These are phyloP conservation scores for Pachyramphus minor DNA, from an alignment of 2,113 vertebrate genomes.

Conservation along the genomic window DNA sequence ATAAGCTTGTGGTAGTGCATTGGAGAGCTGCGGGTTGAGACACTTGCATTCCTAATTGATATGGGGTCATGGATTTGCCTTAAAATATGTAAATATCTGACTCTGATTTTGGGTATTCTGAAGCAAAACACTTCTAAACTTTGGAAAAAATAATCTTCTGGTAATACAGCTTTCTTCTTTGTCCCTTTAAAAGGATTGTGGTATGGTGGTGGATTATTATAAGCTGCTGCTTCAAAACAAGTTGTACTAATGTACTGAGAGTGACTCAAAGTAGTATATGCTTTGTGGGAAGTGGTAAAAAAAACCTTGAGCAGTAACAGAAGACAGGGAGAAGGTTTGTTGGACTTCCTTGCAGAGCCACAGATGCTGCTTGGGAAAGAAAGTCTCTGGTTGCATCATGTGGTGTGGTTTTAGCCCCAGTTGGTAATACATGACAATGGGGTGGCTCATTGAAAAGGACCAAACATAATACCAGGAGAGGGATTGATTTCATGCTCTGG, in stretches of 20 bases:
- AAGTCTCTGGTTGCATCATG: background rate
- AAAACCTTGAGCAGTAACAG: background rate
- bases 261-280: background rate
- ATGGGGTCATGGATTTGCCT: background rate
- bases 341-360: background rate
- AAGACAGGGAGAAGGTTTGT: background rate
- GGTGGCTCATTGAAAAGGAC: background rate
- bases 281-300: background rate
- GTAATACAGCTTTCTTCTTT: background rate
- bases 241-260: background rate
- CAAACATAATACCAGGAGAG: background rate
- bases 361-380: background rate
- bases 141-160: background rate
- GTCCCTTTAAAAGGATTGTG: background rate
- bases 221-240: background rate
- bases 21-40: background rate
- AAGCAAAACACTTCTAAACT: background rate
- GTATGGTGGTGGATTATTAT: background rate
- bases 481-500: background rate
- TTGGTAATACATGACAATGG: background rate
- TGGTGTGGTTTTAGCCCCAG: background rate
- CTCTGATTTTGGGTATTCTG: background rate
- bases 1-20: background rate
- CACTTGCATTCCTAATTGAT: background rate
- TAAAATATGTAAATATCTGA: background rate